A percentile compares a stretch with the other conserved stretches of the same genome.
Evolutionary conservation across 2,113 vertebrate genomes (phyloP).

Genomic region (Chloroceryle aenea): DNA sequence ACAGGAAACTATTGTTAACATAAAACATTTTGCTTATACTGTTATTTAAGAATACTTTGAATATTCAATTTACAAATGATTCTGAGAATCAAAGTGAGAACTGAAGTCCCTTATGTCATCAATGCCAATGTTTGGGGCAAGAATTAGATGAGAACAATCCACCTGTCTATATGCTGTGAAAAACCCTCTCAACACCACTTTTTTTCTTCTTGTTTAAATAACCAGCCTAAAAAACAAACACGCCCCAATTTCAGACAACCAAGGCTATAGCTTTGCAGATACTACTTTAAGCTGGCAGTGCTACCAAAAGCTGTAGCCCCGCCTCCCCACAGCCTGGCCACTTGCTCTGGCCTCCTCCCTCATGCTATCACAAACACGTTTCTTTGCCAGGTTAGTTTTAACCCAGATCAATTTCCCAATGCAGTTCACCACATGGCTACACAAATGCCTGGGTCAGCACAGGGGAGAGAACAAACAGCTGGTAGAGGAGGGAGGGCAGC

Average conservation of each 20-base stretch:
- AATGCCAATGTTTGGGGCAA: neutral
- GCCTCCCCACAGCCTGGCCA: neutral
- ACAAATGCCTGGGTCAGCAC: constrained; percentile 37
- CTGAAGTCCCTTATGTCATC: neutral
- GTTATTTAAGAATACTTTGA: neutral
- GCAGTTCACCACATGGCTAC: constrained; percentile 22
- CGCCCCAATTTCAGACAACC: neutral
- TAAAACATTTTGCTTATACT: neutral
- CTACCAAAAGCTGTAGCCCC: neutral
- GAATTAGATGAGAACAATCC: neutral
- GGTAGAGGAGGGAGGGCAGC: neutral
- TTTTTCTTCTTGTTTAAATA: neutral
- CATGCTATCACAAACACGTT: constrained; percentile 24
- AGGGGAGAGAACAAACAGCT: constrained; percentile 46
- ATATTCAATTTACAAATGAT: neutral
- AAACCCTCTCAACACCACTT: neutral
- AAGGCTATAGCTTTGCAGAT: fast-evolving
- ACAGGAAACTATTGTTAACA: neutral
- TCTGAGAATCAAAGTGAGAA: neutral
- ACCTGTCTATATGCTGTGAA: neutral
- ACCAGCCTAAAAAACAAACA: neutral
- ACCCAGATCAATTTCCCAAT: constrained; percentile 35
- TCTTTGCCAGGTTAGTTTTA: constrained; percentile 35
- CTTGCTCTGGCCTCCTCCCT: constrained; percentile 35
- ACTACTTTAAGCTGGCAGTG: neutral